These are phyloP conservation scores for Pseudoips prasinana DNA, from an alignment of 2,888 invertebrate genomes.

Conservation along the genomic window DNA sequence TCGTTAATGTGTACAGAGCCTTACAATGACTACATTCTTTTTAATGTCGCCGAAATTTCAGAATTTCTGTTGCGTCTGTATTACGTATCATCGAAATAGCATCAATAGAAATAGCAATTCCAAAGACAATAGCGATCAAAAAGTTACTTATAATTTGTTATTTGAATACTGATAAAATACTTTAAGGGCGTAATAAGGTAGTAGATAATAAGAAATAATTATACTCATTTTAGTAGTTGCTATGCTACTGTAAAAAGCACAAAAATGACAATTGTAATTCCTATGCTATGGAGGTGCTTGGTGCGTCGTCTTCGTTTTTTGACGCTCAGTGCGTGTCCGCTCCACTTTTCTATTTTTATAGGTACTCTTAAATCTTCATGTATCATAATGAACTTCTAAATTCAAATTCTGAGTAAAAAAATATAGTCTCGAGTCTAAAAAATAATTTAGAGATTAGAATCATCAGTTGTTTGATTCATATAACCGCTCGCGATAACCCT, in stretches of 20 bases:
- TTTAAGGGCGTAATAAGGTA: too few relatives aligned
- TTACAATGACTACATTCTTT: constrained; percentile 60
- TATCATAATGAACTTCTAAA: constrained; percentile 28
- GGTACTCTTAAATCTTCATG: too few relatives aligned
- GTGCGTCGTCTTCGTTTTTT: constrained; percentile 33
- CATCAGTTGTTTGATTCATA: background rate
- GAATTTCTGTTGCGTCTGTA: constrained; percentile 37
- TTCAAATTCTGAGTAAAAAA: too few relatives aligned
- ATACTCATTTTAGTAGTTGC: constrained; percentile 2
- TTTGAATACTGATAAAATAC: too few relatives aligned
- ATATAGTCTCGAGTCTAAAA: too few relatives aligned
- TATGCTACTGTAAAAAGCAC: constrained; percentile 22
- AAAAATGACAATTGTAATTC: constrained; percentile 23
- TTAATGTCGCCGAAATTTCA: constrained; percentile 46
- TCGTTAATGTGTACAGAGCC: constrained; percentile 72
- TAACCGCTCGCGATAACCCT: constrained; percentile 6
- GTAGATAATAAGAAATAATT: too few relatives aligned
- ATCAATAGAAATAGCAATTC: constrained; percentile 14
- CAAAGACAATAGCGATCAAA: background rate
- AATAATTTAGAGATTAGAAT: too few relatives aligned
- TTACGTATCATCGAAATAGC: constrained; percentile 13
- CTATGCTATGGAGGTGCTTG: constrained; percentile 26
- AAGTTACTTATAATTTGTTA: too few relatives aligned
- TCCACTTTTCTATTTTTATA: constrained; percentile 60
- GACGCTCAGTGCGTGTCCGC: constrained; percentile 61